Evolutionary conservation across 2,888 invertebrate species (phyloP), one percentile per base, ranked within the genome.

Genomic region (Fissipunctia ypsillon): DNA sequence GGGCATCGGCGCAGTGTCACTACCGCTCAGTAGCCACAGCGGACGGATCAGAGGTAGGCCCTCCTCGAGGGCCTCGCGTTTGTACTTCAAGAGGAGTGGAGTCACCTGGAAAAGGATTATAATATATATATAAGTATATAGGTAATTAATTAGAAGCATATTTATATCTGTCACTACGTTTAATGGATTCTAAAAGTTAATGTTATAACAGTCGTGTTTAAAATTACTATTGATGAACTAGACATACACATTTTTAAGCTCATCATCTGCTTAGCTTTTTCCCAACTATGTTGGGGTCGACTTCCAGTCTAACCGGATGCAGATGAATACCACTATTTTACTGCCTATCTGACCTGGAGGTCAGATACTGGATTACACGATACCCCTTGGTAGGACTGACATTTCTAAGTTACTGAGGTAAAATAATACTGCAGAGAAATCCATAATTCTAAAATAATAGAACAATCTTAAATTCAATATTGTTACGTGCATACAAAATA

Each of bases 1-100:
- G 0, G 97, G 96, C 80, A 98, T 63, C 22, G 84, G 97, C 68
- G 98, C 98, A 0, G 98, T 97, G 94, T 99, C 99, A 0, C 97
- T 97, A 0, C 98, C 98, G 78, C 98, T 98, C 76, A 98, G 94
- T 97, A 99, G 98, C 99, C 99, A 99, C 69, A 99, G 95, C 0
- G 99, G 99, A 2, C 99, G 96, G 61, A 99, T 98, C 76, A 99
- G 96, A 0, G 99, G 99, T 69, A 98, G 90, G 0, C 99, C 99
- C 28, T 97, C 97, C 87, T 98, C 98, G 81, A 98, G 93, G 0
- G 98, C 98, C 78, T 98, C 98, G 31, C 97, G 97, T 4, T 98
- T 97, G 91, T 98, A 98, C 87, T 98, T 98, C 84, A 98, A 97
- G 38, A 99, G 95, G 43, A 98, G 94, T 0, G 98, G 98, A 12